A percentile compares a stretch with the other conserved stretches of the same genome.
Conservation (phyloP, 2,113 vertebrate species). For the Chunga burmeisteri region DNA sequence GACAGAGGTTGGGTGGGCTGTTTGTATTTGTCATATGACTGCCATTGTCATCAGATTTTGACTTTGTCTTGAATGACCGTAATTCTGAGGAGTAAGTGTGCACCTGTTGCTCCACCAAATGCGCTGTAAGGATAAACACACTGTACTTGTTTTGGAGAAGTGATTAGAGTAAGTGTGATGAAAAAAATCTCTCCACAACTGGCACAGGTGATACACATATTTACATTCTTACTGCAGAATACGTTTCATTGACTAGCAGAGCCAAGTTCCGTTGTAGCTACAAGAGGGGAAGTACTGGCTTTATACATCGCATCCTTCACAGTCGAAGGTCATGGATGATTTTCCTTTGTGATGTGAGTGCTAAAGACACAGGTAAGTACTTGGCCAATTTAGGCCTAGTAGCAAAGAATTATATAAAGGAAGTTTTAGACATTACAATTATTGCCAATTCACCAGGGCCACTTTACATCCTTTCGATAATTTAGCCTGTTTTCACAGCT, state of each 20-base stretch:
- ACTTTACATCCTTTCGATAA: not conserved
- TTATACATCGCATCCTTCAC: not conserved
- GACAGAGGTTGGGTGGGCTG: not conserved
- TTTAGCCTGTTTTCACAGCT: not conserved
- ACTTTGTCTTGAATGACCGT: not conserved
- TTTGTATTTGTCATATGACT: not conserved
- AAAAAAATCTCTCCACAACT: not conserved
- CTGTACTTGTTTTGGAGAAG: not conserved
- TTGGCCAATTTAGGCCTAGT: not conserved
- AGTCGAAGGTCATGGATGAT: not conserved
- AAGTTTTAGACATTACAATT: not conserved
- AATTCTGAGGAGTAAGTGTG: not conserved
- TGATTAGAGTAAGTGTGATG: not conserved
- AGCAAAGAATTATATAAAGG: not conserved
- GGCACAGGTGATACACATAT: fast-evolving
- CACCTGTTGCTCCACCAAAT: not conserved
- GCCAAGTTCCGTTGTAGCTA: not conserved
- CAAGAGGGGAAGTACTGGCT: not conserved
- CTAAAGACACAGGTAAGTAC: not conserved
- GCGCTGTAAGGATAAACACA: not conserved
- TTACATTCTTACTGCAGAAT: not conserved
- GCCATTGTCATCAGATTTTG: not conserved
- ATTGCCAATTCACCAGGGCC: not conserved
- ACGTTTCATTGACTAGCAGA: not conserved
- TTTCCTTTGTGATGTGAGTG: not conserved